These are phyloP conservation scores for Macrobrachium rosenbergii DNA, from an alignment of 1,140 invertebrate species.

Conservation along the genomic window DNA sequence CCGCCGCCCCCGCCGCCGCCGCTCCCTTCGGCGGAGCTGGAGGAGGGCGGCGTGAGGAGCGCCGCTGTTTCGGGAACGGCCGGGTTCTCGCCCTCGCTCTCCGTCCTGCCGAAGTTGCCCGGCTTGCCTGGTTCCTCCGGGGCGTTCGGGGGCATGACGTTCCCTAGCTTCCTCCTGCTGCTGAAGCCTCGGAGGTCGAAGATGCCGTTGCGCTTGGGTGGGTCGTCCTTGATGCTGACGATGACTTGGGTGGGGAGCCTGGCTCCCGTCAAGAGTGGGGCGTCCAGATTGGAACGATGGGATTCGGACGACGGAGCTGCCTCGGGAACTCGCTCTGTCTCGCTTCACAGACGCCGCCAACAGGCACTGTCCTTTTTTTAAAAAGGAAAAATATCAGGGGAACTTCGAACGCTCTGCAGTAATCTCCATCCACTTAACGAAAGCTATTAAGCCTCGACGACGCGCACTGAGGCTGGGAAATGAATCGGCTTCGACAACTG, in stretches of 20 bases:
- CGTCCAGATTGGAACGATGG: background rate
- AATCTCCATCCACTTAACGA: too few species aligned
- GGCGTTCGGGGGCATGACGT: background rate
- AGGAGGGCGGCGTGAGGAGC: slow-evolving; percentile 1
- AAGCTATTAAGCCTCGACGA: too few species aligned
- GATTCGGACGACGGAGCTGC: too few species aligned
- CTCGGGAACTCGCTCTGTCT: too few species aligned
- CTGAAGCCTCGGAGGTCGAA: background rate
- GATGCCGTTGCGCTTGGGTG: background rate
- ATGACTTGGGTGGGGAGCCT: background rate
- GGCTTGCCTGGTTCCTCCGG: background rate
- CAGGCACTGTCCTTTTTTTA: too few species aligned
- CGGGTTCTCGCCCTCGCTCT: background rate
- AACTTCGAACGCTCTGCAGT: too few species aligned
- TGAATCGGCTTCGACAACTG: too few species aligned
- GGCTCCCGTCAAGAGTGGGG: background rate
- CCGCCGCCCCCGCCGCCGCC: too few species aligned
- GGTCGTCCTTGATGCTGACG: background rate
- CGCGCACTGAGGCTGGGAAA: too few species aligned
- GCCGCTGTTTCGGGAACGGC: background rate
- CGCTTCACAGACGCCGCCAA: too few species aligned
- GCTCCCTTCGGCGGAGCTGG: background rate
- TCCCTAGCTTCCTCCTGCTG: background rate
- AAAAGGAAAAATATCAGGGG: too few species aligned
- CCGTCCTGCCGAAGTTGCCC: background rate